Conservation (phyloP, 2,797 vertebrate genomes). For the Sebastes iracundus region DNA sequence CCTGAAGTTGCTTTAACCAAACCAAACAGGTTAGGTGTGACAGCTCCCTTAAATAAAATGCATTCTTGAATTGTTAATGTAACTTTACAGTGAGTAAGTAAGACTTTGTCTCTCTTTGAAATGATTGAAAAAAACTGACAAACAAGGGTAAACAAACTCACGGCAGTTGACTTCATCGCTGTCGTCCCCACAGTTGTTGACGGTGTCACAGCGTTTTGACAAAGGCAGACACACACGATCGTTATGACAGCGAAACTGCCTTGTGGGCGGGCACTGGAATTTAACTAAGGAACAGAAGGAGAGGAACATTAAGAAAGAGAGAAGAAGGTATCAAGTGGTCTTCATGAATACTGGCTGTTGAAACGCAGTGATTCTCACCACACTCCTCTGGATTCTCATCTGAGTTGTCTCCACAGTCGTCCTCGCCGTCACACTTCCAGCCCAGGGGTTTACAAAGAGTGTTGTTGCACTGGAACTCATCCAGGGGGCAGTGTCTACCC, state of each 20-base stretch:
- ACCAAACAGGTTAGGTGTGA: no score
- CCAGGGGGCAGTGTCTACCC: conserved; percentile 90
- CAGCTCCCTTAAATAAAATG: background rate
- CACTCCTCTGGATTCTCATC: conserved; percentile 93
- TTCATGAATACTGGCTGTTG: background rate
- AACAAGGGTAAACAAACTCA: conserved; percentile 74
- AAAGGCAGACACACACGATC: conserved; percentile 91
- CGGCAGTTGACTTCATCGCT: conserved; percentile 92
- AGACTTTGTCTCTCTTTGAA: background rate
- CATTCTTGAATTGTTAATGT: background rate
- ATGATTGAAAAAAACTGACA: background rate
- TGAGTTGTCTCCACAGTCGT: conserved; percentile 95
- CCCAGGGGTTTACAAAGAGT: conserved; percentile 93
- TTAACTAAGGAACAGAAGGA: conserved; percentile 69
- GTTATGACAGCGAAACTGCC: conserved; percentile 94
- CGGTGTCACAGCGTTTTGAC: conserved; percentile 89
- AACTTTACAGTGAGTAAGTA: background rate
- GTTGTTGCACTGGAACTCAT: conserved; percentile 97
- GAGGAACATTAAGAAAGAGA: background rate
- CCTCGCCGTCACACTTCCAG: conserved; percentile 94
- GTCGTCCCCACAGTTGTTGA: conserved; percentile 93
- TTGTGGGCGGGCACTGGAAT: conserved; percentile 92
- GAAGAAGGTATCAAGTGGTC: background rate
- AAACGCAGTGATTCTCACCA: conserved; percentile 76
- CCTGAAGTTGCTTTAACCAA: no score